These are phyloP conservation scores for Muricea muricata DNA, from an alignment of 92 coral and sea anemone species.

Conservation along the genomic window DNA sequence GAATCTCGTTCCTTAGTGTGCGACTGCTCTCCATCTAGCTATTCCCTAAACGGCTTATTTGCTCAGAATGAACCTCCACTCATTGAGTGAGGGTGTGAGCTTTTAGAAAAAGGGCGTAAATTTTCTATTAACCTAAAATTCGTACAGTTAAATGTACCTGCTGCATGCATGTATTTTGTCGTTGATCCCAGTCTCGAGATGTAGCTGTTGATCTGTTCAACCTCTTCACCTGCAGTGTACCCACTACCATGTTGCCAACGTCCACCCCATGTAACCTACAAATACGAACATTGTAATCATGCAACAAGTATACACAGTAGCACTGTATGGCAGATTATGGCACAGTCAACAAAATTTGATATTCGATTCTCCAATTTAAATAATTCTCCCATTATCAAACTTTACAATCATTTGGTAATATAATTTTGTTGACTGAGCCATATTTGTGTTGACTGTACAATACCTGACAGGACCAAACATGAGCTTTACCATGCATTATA, in stretches of 20 bases:
- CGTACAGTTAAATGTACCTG: not conserved
- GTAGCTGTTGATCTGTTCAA: slow-evolving; percentile 30
- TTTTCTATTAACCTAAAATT: not conserved
- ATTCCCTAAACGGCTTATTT: too few relatives aligned
- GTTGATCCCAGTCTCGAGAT: slow-evolving; percentile 28
- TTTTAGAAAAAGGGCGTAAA: too few relatives aligned
- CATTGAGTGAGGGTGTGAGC: too few relatives aligned
- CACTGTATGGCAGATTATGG: not conserved
- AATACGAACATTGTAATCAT: not conserved
- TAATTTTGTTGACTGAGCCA: too few relatives aligned
- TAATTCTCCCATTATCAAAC: not conserved
- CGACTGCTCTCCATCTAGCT: too few relatives aligned
- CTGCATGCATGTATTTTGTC: slow-evolving; percentile 33
- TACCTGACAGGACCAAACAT: slow-evolving; percentile 88
- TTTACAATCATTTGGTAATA: not conserved
- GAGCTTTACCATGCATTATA: slow-evolving; percentile 78
- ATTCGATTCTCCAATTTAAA: not conserved
- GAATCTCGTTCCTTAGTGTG: too few relatives aligned
- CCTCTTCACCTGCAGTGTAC: slow-evolving; percentile 28
- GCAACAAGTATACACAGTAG: not conserved
- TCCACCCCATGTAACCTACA: slow-evolving; percentile 37
- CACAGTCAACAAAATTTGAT: not conserved
- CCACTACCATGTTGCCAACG: slow-evolving; percentile 36
- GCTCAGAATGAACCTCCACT: too few relatives aligned
- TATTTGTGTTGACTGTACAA: too few relatives aligned